phyloP scores from a whole-genome alignment of 1,140 invertebrate genomes.

The Lepidurus arcticus region DNA sequence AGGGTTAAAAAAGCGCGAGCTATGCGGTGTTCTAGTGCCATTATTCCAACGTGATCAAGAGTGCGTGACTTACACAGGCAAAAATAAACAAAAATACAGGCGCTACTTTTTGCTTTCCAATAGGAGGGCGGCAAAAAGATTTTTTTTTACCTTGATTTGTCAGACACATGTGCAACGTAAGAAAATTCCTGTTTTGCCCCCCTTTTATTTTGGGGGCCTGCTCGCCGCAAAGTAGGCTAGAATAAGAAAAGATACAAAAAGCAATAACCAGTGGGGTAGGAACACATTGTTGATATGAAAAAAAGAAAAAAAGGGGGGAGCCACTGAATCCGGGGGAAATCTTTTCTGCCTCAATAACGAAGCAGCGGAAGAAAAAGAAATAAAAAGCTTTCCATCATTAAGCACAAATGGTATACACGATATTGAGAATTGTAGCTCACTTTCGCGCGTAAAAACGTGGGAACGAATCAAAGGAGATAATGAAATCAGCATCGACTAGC shows the following conservation, averaged over 20 bases:
- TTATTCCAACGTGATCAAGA: constrained; percentile 22
- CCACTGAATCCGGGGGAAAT: not conserved
- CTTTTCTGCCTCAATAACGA: not conserved
- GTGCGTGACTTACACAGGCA: constrained; percentile 1
- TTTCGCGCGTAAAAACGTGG: not conserved
- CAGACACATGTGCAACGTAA: constrained; percentile 21
- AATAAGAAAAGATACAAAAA: constrained; percentile 16
- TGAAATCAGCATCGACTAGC: constrained; percentile 8
- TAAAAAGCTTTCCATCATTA: not conserved
- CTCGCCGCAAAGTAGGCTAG: constrained; percentile 13
- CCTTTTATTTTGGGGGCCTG: not conserved
- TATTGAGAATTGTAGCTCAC: not conserved
- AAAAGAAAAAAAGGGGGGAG: not conserved
- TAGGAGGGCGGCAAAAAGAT: not conserved
- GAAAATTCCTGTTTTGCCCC: constrained; percentile 10
- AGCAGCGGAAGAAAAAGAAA: not conserved
- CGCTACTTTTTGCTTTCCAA: not conserved
- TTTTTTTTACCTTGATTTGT: constrained; percentile 16
- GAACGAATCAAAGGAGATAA: not conserved
- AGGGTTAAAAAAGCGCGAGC: constrained; percentile 1
- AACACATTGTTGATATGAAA: not conserved
- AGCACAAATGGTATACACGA: not conserved
- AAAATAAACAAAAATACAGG: not conserved
- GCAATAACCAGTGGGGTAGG: constrained; percentile 13
- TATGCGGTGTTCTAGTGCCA: constrained; percentile 11